Base-by-base conservation (phyloP, 2,797 vertebrate species). In the Hippopotamyrus pictus region DNA sequence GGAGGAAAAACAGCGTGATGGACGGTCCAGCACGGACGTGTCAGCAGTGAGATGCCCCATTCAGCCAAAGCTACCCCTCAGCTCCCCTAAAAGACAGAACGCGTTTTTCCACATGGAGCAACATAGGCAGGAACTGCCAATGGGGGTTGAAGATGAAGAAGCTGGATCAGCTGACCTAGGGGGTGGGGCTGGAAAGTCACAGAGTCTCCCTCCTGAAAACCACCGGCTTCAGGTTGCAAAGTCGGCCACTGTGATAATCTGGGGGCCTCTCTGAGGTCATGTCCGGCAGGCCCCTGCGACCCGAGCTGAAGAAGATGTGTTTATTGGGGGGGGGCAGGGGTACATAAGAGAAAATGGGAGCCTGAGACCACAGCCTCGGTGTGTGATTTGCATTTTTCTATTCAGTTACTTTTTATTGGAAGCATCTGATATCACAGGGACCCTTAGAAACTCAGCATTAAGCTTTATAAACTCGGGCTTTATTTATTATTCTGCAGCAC, bases 221-320 rank as follows among this genome's bases (percentile, higher is more conserved):
- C 7, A 4, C 54, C 5, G 89, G 91, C 92, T 93, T 96, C 95
- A 89, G 90, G 93, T 95, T 96, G 94, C 95, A 95, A 90, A 89
- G 93, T 92, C 96, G 95, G 93, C 95, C 96, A 95, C 94, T 94
- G 93, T 93, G 92, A 93, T 96, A 95, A 96, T 96, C 94, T 95
- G 90, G 84, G 92, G 92, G 93, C 93, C 93, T 91, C 88, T 51
- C 92, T 93, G 92, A 93, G 94, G 94, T 95, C 94, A 95, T 92
- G 92, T 91, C 92, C 91, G 91, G 92, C 93, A 93, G 92, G 93
- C 93, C 93, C 93, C 94, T 94, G 95, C 94, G 96, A 96, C 94
- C 93, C 88, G 92, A 96, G 93, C 94, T 92, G 93, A 93, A 69
- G 93, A 94, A 94, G 92, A 95, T 94, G 95, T 89, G 89, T 65